phyloP scores from a whole-genome alignment of 2,113 vertebrate genomes.

The Felis catus region F.catus_Fca126_mat1.0 CM031421.1:29837501-29838000 shows the following conservation, averaged over 20 bases:
- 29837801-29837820: not conserved
- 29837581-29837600: not conserved
- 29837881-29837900: not conserved
- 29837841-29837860: not conserved
- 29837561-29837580: not conserved
- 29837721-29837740: fast-evolving
- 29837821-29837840: not conserved
- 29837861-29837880: not conserved
- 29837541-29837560: not conserved
- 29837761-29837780: not conserved
- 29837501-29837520: not conserved
- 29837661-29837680: not conserved
- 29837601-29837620: not conserved
- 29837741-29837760: not conserved
- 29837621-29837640: not conserved
- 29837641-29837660: not conserved
- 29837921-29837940: not conserved
- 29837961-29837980: not conserved
- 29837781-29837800: not conserved
- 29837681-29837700: not conserved
- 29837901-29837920: not conserved
- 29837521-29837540: not conserved
- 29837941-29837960: not conserved
- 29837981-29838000: not conserved
- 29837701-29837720: not conserved